Conservation (phyloP, 2,797 vertebrate genomes). For the Danio aesculapii region DNA sequence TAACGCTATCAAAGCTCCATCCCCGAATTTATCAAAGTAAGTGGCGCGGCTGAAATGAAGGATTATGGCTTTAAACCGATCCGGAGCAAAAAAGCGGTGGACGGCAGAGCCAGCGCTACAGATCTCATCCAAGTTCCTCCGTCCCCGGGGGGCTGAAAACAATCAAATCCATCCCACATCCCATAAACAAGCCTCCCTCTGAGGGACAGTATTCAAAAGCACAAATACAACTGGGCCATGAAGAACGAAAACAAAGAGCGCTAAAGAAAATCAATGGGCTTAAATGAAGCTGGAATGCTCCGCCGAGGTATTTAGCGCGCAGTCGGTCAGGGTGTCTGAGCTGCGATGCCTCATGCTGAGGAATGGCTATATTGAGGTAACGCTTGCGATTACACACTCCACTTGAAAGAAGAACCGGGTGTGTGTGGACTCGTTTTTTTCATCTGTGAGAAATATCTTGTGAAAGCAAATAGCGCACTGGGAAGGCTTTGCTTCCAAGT, state of each 20-base stretch:
- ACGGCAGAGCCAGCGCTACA: constrained; percentile 22
- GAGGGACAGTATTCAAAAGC: constrained; percentile 48
- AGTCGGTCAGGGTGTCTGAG: constrained; percentile 47
- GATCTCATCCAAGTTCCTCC: constrained; percentile 38
- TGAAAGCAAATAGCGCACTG: constrained; percentile 11
- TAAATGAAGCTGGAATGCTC: constrained; percentile 46
- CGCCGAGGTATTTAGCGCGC: constrained; percentile 30
- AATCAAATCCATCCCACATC: constrained; percentile 49
- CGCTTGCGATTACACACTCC: constrained; percentile 28
- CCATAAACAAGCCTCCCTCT: constrained; percentile 53
- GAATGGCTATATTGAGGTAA: constrained; percentile 36
- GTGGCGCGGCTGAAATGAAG: constrained; percentile 34
- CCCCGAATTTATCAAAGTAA: constrained; percentile 52
- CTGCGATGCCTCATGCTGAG: constrained; percentile 27
- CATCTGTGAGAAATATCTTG: constrained; percentile 26
- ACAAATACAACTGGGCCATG: constrained; percentile 44
- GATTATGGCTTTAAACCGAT: constrained; percentile 40
- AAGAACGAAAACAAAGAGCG: constrained; percentile 52
- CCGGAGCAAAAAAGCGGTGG: constrained; percentile 37
- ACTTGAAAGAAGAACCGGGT: constrained; percentile 8
- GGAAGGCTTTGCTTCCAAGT: neutral
- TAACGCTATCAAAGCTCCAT: constrained; percentile 36
- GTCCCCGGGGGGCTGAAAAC: constrained; percentile 42
- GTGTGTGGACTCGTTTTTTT: constrained; percentile 3
- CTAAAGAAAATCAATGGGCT: constrained; percentile 46